phyloP scores from a whole-genome alignment of 92 coral and sea anemone species.

The Galaxea fascicularis region DNA sequence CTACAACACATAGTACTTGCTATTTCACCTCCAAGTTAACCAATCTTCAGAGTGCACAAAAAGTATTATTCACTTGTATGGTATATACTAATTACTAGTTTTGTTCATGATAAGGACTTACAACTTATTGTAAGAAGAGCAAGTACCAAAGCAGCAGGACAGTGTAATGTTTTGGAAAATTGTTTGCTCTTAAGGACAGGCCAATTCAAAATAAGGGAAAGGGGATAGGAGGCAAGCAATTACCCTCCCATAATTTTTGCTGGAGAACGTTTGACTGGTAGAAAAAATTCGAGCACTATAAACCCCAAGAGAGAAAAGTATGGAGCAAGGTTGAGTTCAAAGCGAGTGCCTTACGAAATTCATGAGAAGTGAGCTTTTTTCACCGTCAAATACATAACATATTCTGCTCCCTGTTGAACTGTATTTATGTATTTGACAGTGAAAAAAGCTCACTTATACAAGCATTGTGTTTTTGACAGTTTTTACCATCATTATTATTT shows the following conservation, averaged over 20 bases:
- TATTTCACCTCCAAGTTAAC: not conserved
- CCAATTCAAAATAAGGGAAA: not conserved
- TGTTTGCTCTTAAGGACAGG: constrained; percentile 4
- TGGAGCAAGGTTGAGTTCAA: not conserved
- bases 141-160: constrained; percentile 4
- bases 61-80: constrained; percentile 1
- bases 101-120: not conserved
- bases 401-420: not conserved
- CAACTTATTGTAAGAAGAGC: constrained; percentile 7
- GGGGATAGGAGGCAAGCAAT: not conserved
- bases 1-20: not conserved
- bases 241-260: not conserved
- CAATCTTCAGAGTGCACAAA: not conserved
- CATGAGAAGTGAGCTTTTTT: not conserved
- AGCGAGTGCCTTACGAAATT: not conserved
- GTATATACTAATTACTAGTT: not conserved
- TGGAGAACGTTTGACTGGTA: not conserved
- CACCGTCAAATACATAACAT: not conserved
- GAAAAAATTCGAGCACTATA: not conserved
- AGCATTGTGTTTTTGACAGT: not conserved
- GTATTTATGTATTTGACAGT: not conserved
- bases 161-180: not conserved
- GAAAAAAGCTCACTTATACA: too few species aligned
- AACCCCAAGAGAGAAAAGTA: not conserved
- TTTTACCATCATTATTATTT: not conserved